Evolutionary conservation across 2,888 invertebrate genomes (phyloP).

Genomic region (Dione vanillae): DNA sequence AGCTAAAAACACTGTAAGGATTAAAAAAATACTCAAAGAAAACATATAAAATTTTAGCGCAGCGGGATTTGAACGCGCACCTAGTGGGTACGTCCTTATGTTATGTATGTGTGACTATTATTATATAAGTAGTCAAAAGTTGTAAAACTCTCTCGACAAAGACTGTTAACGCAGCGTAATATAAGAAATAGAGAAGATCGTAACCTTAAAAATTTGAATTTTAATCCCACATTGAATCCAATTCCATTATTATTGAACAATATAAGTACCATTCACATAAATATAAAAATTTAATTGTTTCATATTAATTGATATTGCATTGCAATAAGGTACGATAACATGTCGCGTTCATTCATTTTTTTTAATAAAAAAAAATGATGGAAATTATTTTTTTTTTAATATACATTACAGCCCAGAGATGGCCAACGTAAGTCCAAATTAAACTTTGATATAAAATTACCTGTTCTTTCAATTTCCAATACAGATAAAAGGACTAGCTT

Average conservation of each 20-base stretch:
- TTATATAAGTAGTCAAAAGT: no score
- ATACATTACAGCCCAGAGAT: background rate
- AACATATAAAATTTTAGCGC: no score
- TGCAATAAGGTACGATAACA: background rate
- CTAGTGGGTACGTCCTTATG: no score
- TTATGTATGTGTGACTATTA: no score
- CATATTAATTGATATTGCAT: background rate
- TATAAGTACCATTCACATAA: background rate
- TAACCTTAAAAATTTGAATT: no score
- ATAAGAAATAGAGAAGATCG: no score
- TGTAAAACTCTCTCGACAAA: background rate
- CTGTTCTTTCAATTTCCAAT: constrained; percentile 1
- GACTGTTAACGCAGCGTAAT: no score
- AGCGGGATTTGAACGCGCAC: no score
- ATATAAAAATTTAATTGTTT: background rate
- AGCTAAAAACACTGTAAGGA: no score
- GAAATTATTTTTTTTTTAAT: background rate
- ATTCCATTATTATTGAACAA: background rate
- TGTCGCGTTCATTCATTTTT: background rate
- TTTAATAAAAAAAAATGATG: background rate
- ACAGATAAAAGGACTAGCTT: constrained; percentile 2
- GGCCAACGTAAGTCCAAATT: background rate
- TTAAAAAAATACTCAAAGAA: no score
- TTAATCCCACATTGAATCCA: background rate
- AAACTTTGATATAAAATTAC: background rate